These are phyloP conservation scores for Calliphora vicina DNA, from an alignment of 1,140 invertebrate genomes.

Conservation along the genomic window DNA sequence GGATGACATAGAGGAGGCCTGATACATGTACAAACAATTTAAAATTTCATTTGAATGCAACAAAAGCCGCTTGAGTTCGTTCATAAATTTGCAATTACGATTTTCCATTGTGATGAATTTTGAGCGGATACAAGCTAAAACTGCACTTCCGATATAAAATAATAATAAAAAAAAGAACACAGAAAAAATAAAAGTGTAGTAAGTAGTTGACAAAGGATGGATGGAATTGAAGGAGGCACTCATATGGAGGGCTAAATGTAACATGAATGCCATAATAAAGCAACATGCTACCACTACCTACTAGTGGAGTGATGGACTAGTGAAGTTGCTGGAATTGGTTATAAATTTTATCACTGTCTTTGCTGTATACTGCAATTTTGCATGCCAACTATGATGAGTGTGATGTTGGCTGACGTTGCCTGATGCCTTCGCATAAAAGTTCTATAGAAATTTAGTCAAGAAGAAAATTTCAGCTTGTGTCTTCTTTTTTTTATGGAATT, in stretches of 20 bases:
- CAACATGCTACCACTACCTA: too few relatives aligned
- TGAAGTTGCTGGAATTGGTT: too few relatives aligned
- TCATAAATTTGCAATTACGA: conserved; percentile 30
- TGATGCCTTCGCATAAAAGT: not conserved
- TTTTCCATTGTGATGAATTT: conserved; percentile 20
- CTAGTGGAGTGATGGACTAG: too few relatives aligned
- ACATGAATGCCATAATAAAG: too few relatives aligned
- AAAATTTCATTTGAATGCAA: conserved; percentile 1
- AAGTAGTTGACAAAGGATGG: not conserved
- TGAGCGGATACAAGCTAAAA: not conserved
- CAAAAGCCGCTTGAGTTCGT: not conserved
- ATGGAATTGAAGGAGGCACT: not conserved
- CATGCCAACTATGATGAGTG: not conserved
- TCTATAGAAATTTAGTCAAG: conserved; percentile 1
- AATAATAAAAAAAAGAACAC: not conserved
- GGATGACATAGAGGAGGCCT: not conserved
- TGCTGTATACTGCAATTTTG: too few relatives aligned
- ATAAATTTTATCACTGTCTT: too few relatives aligned
- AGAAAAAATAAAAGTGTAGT: too few relatives aligned
- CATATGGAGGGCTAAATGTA: not conserved
- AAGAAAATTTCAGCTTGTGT: not conserved
- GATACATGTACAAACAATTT: conserved; percentile 3
- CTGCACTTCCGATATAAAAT: conserved; percentile 13
- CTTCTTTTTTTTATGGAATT: not conserved
- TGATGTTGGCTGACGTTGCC: not conserved